These are phyloP conservation scores for Pteropus alecto DNA, from an alignment of 2,113 vertebrate genomes.

Conservation along the genomic window DNA sequence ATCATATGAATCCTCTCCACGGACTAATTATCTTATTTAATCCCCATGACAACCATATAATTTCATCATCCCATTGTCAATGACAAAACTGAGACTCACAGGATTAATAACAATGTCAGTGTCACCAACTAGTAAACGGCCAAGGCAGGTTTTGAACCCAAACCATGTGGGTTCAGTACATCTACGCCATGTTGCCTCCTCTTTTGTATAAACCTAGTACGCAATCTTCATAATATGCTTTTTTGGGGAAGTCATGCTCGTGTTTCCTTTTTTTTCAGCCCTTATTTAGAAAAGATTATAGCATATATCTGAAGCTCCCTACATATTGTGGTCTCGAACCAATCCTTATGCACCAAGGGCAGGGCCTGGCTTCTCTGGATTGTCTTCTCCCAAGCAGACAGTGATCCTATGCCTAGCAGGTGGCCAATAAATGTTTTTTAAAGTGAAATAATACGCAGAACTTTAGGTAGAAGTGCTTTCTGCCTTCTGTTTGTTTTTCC, in stretches of 20 bases:
- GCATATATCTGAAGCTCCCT: no score
- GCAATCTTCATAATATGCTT: background rate
- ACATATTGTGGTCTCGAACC: background rate
- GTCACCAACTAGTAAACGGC: background rate
- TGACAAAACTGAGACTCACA: background rate
- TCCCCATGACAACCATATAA: background rate
- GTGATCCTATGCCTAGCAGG: background rate
- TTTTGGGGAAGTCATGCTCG: background rate
- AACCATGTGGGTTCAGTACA: fast-evolving
- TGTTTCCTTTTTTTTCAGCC: background rate
- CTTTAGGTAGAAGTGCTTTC: background rate
- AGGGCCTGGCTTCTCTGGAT: background rate
- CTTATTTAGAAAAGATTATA: background rate
- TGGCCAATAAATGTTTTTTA: background rate
- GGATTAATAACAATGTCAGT: background rate
- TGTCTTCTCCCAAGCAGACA: background rate
- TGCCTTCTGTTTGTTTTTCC: background rate
- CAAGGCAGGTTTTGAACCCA: background rate
- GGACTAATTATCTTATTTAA: background rate
- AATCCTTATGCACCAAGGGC: fast-evolving
- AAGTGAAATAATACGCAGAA: background rate
- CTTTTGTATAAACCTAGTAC: background rate
- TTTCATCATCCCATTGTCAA: background rate
- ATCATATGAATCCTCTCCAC: background rate
- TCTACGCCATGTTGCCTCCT: background rate